Conservation (phyloP, 2,888 invertebrate genomes). For the Drosophila lacicola region DNA sequence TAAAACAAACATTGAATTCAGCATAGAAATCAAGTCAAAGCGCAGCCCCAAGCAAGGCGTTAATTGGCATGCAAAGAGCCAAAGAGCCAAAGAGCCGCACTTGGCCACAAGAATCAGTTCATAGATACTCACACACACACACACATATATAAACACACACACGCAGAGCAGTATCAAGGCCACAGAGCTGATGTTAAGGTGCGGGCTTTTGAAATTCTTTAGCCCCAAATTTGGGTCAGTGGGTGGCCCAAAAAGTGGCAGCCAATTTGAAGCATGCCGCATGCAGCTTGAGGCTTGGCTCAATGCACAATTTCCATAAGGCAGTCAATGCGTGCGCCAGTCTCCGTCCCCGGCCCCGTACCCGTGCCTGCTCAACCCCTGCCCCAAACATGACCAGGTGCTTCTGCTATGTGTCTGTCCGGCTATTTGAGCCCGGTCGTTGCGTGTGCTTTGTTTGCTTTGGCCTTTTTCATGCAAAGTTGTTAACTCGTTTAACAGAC, state of each 20-base stretch:
- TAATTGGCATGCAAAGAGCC: conserved; percentile 67
- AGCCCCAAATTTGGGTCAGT: conserved; percentile 71
- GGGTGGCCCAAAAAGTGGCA: conserved; percentile 56
- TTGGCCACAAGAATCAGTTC: conserved; percentile 9
- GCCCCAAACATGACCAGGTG: conserved; percentile 1
- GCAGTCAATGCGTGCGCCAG: conserved; percentile 27
- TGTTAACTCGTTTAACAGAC: conserved; percentile 73
- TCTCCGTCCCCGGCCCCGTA: neutral
- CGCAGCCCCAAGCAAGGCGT: conserved; percentile 45
- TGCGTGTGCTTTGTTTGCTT: conserved; percentile 59
- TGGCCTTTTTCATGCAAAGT: conserved; percentile 74
- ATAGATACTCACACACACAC: neutral
- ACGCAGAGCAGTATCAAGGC: conserved; percentile 31
- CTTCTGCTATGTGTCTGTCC: conserved; percentile 7
- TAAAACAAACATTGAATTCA: conserved; percentile 46
- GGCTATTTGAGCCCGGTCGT: conserved; percentile 13
- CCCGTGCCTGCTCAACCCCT: neutral
- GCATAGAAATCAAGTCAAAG: conserved; percentile 38
- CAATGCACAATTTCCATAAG: conserved; percentile 43
- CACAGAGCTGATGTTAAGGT: conserved; percentile 20
- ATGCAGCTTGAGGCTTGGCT: conserved; percentile 37
- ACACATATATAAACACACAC: neutral
- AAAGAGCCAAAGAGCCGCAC: conserved; percentile 1
- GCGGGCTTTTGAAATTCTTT: conserved; percentile 58
- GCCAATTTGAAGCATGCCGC: conserved; percentile 21